Evolutionary conservation across 2,113 vertebrate species (phyloP).

Genomic region (Forbesichthys agassizii): DNA sequence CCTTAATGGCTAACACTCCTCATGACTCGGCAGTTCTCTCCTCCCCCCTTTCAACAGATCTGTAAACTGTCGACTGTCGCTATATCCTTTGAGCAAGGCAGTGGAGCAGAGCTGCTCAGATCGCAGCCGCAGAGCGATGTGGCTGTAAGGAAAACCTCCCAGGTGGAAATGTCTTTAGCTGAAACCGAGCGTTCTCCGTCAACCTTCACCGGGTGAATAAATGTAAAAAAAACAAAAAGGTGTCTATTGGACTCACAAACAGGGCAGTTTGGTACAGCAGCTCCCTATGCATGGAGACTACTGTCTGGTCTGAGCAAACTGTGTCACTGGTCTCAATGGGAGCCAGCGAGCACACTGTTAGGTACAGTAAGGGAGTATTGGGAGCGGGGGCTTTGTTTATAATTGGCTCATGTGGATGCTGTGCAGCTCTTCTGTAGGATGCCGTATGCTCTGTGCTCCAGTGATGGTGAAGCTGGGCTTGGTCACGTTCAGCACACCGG

Average conservation of each 20-base stretch:
- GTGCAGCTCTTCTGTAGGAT: conserved; percentile 28
- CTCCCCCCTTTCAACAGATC: too few species aligned
- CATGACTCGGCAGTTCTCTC: too few species aligned
- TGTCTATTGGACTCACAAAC: conserved; percentile 19
- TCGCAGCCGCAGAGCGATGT: neutral
- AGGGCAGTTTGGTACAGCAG: neutral
- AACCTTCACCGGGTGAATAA: neutral
- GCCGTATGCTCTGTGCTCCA: neutral
- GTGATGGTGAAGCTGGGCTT: conserved; percentile 6
- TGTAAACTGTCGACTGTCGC: too few species aligned
- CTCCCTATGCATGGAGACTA: conserved; percentile 33
- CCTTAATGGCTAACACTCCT: too few species aligned
- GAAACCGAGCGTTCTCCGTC: conserved; percentile 1
- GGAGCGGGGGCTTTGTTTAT: conserved; percentile 1
- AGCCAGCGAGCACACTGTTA: conserved; percentile 31
- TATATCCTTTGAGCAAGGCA: too few species aligned
- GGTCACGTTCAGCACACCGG: conserved; percentile 13
- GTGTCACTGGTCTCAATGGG: conserved; percentile 41
- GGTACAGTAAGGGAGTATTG: conserved; percentile 27
- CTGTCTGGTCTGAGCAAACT: conserved; percentile 39
- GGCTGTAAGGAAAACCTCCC: neutral
- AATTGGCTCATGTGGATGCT: conserved; percentile 7
- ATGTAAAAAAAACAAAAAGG: neutral
- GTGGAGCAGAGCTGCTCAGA: neutral
- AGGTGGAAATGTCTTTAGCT: neutral